Conservation (phyloP, 1,140 invertebrate species). For the Caerostris darwini region DNA sequence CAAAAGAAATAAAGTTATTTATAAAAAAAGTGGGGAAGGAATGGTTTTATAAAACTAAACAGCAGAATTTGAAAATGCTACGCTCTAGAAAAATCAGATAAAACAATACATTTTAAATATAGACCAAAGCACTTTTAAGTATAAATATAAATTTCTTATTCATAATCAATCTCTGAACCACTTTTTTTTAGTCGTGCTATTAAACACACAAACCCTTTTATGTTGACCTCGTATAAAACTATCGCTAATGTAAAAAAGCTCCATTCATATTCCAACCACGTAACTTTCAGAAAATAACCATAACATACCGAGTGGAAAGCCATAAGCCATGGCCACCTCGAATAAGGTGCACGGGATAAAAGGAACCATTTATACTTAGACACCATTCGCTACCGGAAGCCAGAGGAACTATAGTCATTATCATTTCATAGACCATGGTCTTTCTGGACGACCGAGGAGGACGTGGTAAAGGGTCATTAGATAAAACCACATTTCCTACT, state of each 20-base stretch:
- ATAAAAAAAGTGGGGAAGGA: no score
- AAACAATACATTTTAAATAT: no score
- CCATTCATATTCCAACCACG: conserved; percentile 55
- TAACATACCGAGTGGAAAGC: conserved; percentile 48
- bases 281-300: conserved; percentile 22
- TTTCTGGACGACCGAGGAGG: background rate
- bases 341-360: conserved; percentile 13
- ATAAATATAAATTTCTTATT: no score
- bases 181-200: no score
- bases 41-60: no score
- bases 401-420: conserved; percentile 55
- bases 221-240: background rate
- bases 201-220: background rate
- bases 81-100: no score
- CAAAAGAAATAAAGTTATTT: no score
- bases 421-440: conserved; percentile 63
- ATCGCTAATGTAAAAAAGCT: background rate
- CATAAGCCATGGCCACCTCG: conserved; percentile 28
- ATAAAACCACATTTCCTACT: conserved; percentile 66
- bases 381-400: conserved; percentile 52
- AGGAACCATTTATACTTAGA: conserved; percentile 47
- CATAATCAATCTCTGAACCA: no score
- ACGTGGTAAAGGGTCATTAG: conserved; percentile 28
- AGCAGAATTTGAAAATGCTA: no score
- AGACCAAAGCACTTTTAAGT: no score